Evolutionary conservation across 1,140 invertebrate genomes (phyloP).

Genomic region (Cataglyphis hispanica): DNA sequence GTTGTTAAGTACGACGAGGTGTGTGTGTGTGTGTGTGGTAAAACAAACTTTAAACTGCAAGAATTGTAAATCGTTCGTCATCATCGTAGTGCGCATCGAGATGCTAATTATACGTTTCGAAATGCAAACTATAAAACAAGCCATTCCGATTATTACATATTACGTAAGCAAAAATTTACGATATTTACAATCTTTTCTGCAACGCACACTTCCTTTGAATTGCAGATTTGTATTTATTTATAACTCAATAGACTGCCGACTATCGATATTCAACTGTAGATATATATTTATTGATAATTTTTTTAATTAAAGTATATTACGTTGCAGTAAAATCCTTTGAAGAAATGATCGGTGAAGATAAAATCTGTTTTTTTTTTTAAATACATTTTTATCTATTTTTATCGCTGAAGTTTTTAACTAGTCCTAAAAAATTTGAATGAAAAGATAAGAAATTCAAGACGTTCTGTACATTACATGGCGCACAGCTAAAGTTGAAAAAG

Average conservation of each 20-base stretch:
- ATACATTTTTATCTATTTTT: no score
- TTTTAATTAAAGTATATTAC: not conserved
- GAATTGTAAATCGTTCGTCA: conserved; percentile 40
- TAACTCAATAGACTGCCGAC: not conserved
- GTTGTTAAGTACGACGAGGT: conserved; percentile 3
- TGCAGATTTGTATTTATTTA: not conserved
- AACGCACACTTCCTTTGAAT: not conserved
- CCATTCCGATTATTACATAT: not conserved
- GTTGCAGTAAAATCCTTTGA: not conserved
- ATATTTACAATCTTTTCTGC: conserved; percentile 4
- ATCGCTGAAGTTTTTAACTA: no score
- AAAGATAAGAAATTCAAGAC: not conserved
- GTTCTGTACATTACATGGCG: not conserved
- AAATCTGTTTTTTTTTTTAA: not conserved
- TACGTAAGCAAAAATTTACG: conserved; percentile 10
- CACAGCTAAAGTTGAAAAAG: not conserved
- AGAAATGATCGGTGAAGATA: not conserved
- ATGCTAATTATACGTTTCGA: conserved; percentile 34
- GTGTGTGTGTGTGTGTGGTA: not conserved
- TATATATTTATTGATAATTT: not conserved
- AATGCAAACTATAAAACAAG: conserved; percentile 4
- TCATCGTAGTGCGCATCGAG: not conserved
- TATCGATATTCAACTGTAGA: not conserved
- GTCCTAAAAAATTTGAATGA: not conserved
- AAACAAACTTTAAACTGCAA: conserved; percentile 18